phyloP scores from a whole-genome alignment of 2,797 vertebrate genomes.

The Urosaurus nigricauda region DNA sequence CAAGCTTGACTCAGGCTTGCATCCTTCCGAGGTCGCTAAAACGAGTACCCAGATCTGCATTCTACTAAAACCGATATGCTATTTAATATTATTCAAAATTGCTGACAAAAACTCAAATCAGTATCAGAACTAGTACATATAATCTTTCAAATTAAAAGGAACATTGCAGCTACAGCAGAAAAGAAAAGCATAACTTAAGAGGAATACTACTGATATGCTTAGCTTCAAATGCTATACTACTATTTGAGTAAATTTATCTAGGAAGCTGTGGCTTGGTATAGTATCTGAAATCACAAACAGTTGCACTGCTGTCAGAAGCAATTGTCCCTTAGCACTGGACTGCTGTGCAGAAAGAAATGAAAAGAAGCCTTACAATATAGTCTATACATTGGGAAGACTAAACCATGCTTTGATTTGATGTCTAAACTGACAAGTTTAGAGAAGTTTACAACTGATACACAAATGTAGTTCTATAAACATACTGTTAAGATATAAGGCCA shows the following conservation, averaged over 20 bases:
- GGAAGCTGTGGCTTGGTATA: background rate
- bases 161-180: background rate
- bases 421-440: background rate
- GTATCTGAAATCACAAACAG: background rate
- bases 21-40: no score
- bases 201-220: background rate
- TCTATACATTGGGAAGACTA: background rate
- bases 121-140: background rate
- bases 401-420: background rate
- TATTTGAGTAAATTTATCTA: background rate
- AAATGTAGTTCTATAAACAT: background rate
- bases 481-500: background rate
- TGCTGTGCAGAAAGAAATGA: no score
- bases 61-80: background rate
- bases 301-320: background rate
- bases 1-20: no score
- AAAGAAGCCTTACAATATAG: background rate
- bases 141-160: background rate
- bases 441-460: background rate
- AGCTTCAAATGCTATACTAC: background rate
- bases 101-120: background rate
- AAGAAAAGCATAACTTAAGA: background rate
- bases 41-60: no score
- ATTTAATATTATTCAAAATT: background rate
- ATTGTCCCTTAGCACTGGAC: no score